Conservation (phyloP, 2,797 vertebrate genomes). For the Epinephelus awoara region DNA sequence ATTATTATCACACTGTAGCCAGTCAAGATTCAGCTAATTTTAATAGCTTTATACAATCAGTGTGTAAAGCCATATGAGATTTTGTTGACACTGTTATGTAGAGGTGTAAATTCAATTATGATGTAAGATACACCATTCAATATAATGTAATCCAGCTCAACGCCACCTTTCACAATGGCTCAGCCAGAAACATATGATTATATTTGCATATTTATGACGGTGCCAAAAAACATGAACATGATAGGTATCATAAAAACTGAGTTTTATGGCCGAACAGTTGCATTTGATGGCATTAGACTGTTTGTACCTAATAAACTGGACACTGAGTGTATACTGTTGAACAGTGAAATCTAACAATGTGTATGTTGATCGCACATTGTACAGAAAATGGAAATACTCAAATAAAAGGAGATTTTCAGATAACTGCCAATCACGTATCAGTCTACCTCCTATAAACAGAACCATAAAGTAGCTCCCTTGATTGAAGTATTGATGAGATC, state of each 20-base stretch:
- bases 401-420: neutral
- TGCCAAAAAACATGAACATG: neutral
- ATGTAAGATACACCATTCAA: too few relatives aligned
- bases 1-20: neutral
- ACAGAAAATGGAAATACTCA: neutral
- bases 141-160: neutral
- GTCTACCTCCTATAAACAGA: neutral
- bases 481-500: slow-evolving; percentile 10
- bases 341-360: neutral
- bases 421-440: neutral
- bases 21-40: neutral
- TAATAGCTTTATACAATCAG: neutral
- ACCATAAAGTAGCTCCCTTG: neutral
- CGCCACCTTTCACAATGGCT: neutral
- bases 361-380: too few relatives aligned
- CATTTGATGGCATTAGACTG: neutral
- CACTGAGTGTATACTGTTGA: neutral
- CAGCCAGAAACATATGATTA: neutral
- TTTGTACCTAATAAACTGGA: neutral
- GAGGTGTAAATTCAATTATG: neutral
- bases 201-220: neutral
- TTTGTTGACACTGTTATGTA: neutral
- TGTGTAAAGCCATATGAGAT: neutral
- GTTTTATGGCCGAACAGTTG: neutral
- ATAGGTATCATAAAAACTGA: neutral